phyloP scores from a whole-genome alignment of 2,888 invertebrate genomes.

The Philaethria dido region DNA sequence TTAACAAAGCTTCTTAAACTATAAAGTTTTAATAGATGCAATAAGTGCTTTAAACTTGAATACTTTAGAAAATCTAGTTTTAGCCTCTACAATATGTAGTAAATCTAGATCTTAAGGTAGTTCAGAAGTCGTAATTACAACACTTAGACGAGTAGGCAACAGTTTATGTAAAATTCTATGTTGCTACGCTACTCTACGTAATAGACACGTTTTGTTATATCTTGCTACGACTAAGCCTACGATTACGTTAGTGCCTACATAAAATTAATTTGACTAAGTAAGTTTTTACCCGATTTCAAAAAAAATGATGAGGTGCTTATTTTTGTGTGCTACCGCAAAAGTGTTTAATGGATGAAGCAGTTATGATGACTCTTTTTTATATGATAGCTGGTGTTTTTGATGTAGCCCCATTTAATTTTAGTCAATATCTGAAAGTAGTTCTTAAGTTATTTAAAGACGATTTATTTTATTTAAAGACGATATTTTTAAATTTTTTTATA shows the following conservation, averaged over 20 bases:
- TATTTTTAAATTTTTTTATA: too few relatives aligned
- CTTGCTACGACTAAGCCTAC: not conserved
- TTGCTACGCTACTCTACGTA: constrained; percentile 6
- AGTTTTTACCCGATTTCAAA: too few relatives aligned
- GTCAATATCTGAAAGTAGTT: too few relatives aligned
- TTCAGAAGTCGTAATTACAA: not conserved
- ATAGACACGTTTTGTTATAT: not conserved
- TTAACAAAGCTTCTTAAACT: constrained; percentile 1
- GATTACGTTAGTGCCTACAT: not conserved
- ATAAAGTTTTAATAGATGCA: constrained; percentile 19
- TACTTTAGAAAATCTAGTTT: constrained; percentile 12
- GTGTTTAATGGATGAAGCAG: too few relatives aligned
- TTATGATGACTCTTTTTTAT: too few relatives aligned
- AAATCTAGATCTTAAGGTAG: not conserved
- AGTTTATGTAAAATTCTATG: not conserved
- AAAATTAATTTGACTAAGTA: too few relatives aligned
- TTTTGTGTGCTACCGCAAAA: too few relatives aligned
- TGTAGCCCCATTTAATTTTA: too few relatives aligned
- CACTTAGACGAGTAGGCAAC: not conserved
- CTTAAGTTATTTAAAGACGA: too few relatives aligned
- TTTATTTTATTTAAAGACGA: too few relatives aligned
- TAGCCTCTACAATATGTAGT: not conserved
- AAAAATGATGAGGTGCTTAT: too few relatives aligned
- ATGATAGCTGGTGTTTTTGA: too few relatives aligned
- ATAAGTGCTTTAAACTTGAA: constrained; percentile 18